Evolutionary conservation across 2,888 invertebrate species (phyloP).

Genomic region (Callimorpha dominula): DNA sequence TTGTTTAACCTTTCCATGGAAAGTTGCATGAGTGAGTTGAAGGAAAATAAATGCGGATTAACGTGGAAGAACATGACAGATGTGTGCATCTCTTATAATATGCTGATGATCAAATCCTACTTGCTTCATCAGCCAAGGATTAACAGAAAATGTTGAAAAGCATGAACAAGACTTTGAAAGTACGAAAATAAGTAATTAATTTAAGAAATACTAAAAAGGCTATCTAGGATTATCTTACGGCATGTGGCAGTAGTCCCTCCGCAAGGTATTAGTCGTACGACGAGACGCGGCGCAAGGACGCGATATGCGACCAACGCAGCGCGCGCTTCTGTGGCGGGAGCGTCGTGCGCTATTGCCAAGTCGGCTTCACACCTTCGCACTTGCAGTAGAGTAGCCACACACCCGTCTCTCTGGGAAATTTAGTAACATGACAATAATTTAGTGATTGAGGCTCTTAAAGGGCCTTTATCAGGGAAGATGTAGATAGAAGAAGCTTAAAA

Average conservation of each 20-base stretch:
- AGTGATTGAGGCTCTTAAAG: too few species aligned
- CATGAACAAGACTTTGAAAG: too few species aligned
- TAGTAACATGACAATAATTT: neutral
- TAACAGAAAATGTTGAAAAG: too few species aligned
- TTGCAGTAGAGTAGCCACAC: constrained; percentile 64
- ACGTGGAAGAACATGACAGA: too few species aligned
- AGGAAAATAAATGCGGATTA: too few species aligned
- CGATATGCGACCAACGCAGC: constrained; percentile 66
- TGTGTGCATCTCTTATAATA: too few species aligned
- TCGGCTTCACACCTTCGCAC: constrained; percentile 44
- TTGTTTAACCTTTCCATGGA: too few species aligned
- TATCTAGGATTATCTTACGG: constrained; percentile 38
- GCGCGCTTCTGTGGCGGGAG: constrained; percentile 51
- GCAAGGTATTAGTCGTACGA: constrained; percentile 61
- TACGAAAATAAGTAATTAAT: neutral
- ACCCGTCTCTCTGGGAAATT: constrained; percentile 62
- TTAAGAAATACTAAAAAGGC: neutral
- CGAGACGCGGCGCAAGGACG: constrained; percentile 68
- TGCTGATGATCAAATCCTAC: too few species aligned
- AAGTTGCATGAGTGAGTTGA: too few species aligned
- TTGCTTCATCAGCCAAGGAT: too few species aligned
- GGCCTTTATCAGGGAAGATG: too few species aligned
- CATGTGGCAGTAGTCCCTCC: constrained; percentile 35
- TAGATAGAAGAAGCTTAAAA: too few species aligned
- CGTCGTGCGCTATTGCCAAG: constrained; percentile 39